Conservation (phyloP, 1,140 invertebrate species). For the Camponotus pennsylvanicus region DNA sequence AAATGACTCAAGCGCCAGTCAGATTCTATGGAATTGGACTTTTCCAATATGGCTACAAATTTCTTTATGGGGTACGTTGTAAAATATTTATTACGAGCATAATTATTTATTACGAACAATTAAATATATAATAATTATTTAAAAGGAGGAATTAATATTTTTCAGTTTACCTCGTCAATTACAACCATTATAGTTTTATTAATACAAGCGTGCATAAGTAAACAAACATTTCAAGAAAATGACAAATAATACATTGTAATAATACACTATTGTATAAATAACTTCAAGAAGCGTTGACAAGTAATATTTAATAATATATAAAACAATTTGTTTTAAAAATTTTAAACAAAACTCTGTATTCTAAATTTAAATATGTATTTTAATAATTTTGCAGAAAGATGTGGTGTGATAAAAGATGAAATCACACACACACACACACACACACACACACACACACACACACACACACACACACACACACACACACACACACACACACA, state of each 20-base stretch:
- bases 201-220: not conserved
- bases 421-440: too few species aligned
- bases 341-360: too few species aligned
- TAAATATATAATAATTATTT: not conserved
- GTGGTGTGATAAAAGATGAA: too few species aligned
- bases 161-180: not conserved
- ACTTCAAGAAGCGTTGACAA: too few species aligned
- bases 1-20: not conserved
- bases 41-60: conserved; percentile 27
- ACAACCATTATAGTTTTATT: not conserved
- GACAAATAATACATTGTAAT: not conserved
- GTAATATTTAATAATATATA: too few species aligned
- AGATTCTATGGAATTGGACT: conserved; percentile 22
- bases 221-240: not conserved
- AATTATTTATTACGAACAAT: not conserved
- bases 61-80: not conserved
- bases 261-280: not conserved
- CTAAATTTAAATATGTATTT: too few species aligned
- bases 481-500: too few species aligned
- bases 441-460: too few species aligned
- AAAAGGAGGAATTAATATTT: not conserved
- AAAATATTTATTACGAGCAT: not conserved
- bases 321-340: too few species aligned
- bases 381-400: too few species aligned
- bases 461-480: too few species aligned